Percentiles rank a stretch among this genome's conserved stretches.
These are phyloP conservation scores for Adoxophyes honmai DNA, from an alignment of 1,140 invertebrate genomes.

Conservation along the genomic window DNA sequence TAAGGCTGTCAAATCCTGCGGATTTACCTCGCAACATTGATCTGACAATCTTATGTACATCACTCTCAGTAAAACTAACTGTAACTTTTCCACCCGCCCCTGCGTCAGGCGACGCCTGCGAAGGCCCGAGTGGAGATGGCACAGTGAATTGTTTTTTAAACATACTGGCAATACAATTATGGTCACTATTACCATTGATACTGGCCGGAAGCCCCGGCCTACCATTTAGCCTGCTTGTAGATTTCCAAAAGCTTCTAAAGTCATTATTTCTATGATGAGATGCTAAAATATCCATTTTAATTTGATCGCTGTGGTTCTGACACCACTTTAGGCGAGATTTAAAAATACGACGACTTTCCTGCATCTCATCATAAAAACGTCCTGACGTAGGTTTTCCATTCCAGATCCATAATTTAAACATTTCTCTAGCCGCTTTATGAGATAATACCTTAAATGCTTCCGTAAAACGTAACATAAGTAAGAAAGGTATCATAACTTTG, in stretches of 20 bases:
- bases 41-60: background rate
- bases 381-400: background rate
- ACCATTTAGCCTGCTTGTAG: background rate
- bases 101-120: background rate
- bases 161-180: background rate
- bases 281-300: background rate
- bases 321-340: background rate
- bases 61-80: background rate
- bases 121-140: background rate
- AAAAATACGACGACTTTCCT: background rate
- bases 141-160: background rate
- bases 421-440: background rate
- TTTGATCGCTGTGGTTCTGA: background rate
- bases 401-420: background rate
- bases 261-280: background rate
- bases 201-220: background rate
- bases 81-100: background rate
- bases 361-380: background rate
- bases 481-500: too few relatives aligned
- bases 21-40: background rate
- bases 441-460: too few relatives aligned
- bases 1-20: background rate
- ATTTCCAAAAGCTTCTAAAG: background rate
- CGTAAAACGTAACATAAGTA: too few relatives aligned
- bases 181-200: background rate